Conservation (phyloP, 2,888 invertebrate species). For the Hirtodrosophila alboralis region DNA sequence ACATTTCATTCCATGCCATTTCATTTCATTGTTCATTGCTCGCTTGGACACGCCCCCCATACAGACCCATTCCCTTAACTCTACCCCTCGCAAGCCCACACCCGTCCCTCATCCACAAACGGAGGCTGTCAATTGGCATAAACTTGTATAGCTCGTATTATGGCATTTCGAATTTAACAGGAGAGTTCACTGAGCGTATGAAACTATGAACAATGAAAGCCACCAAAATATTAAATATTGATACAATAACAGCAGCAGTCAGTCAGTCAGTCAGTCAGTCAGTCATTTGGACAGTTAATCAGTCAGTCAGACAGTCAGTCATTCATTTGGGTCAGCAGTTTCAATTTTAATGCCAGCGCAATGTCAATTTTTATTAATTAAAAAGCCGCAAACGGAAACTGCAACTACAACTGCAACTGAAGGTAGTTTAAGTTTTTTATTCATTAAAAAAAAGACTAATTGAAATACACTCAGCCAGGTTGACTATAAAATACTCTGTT, state of each 20-base stretch:
- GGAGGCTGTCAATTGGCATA: conserved; percentile 45
- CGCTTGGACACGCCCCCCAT: conserved; percentile 3
- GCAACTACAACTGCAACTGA: conserved; percentile 31
- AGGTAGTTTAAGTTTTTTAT: conserved; percentile 24
- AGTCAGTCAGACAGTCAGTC: conserved; percentile 1
- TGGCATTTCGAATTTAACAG: conserved; percentile 32
- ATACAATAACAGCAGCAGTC: conserved; percentile 20
- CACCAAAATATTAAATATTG: conserved; percentile 73
- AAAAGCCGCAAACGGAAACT: conserved; percentile 52
- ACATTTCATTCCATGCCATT: conserved; percentile 72
- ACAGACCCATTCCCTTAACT: not conserved
- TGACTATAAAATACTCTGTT: not conserved
- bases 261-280: conserved; percentile 2
- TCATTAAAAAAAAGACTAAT: no score
- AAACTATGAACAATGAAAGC: conserved; percentile 41
- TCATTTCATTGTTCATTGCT: conserved; percentile 60
- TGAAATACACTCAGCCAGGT: no score
- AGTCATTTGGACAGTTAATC: not conserved
- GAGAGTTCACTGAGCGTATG: not conserved
- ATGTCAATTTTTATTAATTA: conserved; percentile 63
- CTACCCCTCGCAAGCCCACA: not conserved
- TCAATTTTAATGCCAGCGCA: conserved; percentile 22
- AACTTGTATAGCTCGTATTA: conserved; percentile 32
- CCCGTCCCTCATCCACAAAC: conserved; percentile 33
- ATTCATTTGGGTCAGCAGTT: conserved; percentile 8